Evolutionary conservation across 1,140 invertebrate species (phyloP), one percentile per base, ranked within the genome.

Genomic region (Leptinotarsa defecta): DNA sequence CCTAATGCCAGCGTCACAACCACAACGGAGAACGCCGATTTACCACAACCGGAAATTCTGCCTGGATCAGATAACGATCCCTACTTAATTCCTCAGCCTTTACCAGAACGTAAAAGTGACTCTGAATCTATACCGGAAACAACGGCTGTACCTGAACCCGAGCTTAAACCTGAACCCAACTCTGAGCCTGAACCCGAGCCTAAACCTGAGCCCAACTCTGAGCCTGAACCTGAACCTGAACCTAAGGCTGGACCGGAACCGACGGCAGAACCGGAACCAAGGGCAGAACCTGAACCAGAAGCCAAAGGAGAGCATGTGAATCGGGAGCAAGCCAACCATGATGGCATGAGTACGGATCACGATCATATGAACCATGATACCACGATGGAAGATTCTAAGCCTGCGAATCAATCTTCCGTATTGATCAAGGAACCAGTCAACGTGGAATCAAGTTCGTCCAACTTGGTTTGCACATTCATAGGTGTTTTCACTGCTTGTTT

Each of bases 251-350:
- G 48, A 69, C 74, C 76, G 15, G 76, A 79, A 71, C 71, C 74
- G n/a, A n/a, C n/a, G 79, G 79, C 79, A 1, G n/a, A 61, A 69
- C 74, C 76, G 15, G 76, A 79, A 71, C 71, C 74, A 0, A 78
- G 76, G 77, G 73, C 85, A 1, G 85, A 86, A 82, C 84, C 86
- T 1, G 79, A 78, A 79, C 77, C 85, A 48, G 81, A 84, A 78
- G 81, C 85, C 1, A 81, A 76, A 61, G 76, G 20, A 43, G 34
- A 43, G 8, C 34, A 43, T 24, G 11, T 65, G 64, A 20, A 65
- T 65, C 27, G 5, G 6, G 64, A 34, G 15, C 27, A 65, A 3
- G 20, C 6, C 13, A 13, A 34, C 20, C 20, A 65, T 15, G 64
- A 24, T 65, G 13, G 11, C 34, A 43, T 11, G 34, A 43, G 34